Percentiles rank a stretch among this genome's conserved stretches.
Conservation (phyloP, 2,888 invertebrate genomes). For the Melieria omissa region DNA sequence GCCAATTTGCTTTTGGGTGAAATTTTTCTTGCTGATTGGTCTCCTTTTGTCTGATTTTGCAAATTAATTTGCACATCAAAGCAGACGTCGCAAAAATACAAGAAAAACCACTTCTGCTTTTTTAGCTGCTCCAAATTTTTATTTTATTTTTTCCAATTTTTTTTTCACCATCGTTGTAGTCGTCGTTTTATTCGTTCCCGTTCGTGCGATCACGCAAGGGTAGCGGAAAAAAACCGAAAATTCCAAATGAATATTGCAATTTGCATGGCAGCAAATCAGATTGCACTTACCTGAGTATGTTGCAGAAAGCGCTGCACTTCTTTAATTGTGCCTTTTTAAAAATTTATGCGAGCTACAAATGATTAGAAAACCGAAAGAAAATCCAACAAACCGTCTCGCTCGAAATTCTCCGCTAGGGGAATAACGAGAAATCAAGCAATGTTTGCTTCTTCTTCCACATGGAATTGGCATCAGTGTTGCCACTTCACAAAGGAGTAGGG, state of each 20-base stretch:
- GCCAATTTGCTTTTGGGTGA: slow-evolving; percentile 28
- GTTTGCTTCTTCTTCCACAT: no score
- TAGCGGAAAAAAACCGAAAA: background rate
- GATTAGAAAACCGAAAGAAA: no score
- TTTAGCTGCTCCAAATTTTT: slow-evolving; percentile 12
- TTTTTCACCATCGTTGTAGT: background rate
- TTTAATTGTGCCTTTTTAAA: no score
- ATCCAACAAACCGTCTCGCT: no score
- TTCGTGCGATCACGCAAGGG: background rate
- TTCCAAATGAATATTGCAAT: background rate
- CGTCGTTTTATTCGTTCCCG: background rate
- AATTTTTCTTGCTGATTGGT: slow-evolving; percentile 18
- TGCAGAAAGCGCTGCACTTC: no score
- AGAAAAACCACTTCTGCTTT: slow-evolving; percentile 32
- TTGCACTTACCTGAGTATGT: no score
- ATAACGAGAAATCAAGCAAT: no score
- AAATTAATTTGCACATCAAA: slow-evolving; percentile 12
- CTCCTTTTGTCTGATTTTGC: slow-evolving; percentile 9
- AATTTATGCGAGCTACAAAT: no score
- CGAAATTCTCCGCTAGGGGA: no score
- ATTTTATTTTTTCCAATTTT: background rate
- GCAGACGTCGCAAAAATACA: slow-evolving; percentile 8
- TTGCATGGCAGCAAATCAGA: no score
- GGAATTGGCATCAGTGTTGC: no score
- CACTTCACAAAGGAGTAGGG: no score